Conservation (phyloP, 2,797 vertebrate genomes). For the Coluber constrictor region DNA sequence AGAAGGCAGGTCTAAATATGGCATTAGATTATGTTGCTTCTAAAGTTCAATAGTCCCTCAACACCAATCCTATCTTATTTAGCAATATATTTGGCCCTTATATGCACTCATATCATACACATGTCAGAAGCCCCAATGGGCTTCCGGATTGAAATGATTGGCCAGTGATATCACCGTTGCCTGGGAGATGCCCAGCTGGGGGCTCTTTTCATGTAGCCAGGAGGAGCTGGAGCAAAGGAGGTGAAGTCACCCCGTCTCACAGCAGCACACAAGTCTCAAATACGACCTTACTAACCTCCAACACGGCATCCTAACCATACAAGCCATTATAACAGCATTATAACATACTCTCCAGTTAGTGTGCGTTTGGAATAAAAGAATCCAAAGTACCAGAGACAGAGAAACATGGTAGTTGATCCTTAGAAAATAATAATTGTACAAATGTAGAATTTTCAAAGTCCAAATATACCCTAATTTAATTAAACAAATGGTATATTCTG, state of each 20-base stretch:
- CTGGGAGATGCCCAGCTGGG: neutral
- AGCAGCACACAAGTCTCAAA: neutral
- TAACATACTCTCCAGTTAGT: neutral
- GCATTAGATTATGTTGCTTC: neutral
- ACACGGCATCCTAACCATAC: neutral
- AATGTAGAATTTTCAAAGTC: neutral
- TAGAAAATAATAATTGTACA: neutral
- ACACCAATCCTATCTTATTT: neutral
- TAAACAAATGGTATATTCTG: neutral
- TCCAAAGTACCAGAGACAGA: neutral
- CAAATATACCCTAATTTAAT: neutral
- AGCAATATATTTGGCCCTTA: neutral
- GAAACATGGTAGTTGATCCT: neutral
- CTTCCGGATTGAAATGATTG: neutral
- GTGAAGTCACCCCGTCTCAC: neutral
- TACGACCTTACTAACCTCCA: neutral
- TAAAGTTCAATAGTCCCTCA: neutral
- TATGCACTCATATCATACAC: neutral
- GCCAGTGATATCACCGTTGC: neutral
- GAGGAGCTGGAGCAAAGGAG: neutral
- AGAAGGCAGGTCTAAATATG: neutral
- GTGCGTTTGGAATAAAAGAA: neutral
- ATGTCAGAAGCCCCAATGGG: neutral
- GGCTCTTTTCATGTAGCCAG: neutral
- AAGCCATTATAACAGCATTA: neutral